Base-by-base conservation (phyloP, 2,888 invertebrate genomes). In the Synergus itoensis region DNA sequence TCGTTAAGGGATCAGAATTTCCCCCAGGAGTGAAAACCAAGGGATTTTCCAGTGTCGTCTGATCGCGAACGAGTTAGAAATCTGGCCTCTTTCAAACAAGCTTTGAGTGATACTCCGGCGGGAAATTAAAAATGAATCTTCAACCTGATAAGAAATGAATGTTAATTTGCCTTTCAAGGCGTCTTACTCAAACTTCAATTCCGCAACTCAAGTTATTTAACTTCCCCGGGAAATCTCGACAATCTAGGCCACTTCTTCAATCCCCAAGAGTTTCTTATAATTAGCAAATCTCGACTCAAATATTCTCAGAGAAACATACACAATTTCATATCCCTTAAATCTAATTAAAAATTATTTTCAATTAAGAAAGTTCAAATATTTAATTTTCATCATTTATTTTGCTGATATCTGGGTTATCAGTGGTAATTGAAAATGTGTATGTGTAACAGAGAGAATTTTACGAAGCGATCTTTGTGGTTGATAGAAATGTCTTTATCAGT, bases 41-140 rank as follows among this genome's bases (percentile, higher is more conserved):
- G 48, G 69, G 36, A 73, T 53, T 53, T 73, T 28, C 4, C 28
- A 53, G 69, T 73, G 48, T 73, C 48, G n/a, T 53, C 36, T 65
- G 11, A 65, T 65, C 16, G 45, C 48, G 21, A 28, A 28, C 9
- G 45, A 28, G 36, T 73, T 73, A 36, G 16, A 73, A 73, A 73
- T 53, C 53, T 73, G 53, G 53, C 16, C 73, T 18, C 40, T 53
- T 53, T 73, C 40, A 40, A 73, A 73, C 53, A 73, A 73, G 57
- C 40, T 73, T 53, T 73, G 73, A 73, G 53, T 36, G 36, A 40
- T 73, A 73, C 40, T 73, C 53, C 73, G 12, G n/a, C 53, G 73
- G 73, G 53, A 73, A 73, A 73, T 73, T 40, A 73, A 57, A 73
- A 73, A 73, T 57, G 73, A 73, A 57, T 73, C 53, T 40, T 11